Percentiles rank a stretch among this genome's conserved stretches.
Evolutionary conservation across 2,888 invertebrate species (phyloP).

Genomic region (Odontocolon sp.): DNA sequence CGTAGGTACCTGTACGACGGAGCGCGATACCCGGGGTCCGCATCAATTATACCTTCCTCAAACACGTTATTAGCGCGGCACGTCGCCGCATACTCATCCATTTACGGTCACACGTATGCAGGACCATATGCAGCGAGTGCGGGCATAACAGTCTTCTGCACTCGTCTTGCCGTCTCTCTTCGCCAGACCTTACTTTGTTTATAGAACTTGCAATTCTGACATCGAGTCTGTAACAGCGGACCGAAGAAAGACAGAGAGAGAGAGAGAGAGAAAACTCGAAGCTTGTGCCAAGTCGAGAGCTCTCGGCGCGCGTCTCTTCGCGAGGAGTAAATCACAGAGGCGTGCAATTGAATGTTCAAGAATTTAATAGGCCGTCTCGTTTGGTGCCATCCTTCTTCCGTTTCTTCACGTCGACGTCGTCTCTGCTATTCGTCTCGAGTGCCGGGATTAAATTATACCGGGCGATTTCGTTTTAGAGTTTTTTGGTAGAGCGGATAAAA

Average conservation of each 20-base stretch:
- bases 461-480: background rate
- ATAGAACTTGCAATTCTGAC: constrained; percentile 26
- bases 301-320: background rate
- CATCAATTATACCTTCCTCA: constrained; percentile 79
- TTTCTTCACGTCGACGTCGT: too few relatives aligned
- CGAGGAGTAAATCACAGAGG: constrained; percentile 17
- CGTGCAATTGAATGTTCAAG: constrained; percentile 23
- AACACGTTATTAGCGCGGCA: constrained; percentile 76
- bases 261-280: constrained; percentile 7
- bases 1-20: constrained; percentile 40
- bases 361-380: constrained; percentile 26
- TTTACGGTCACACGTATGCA: constrained; percentile 47
- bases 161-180: constrained; percentile 6
- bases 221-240: background rate
- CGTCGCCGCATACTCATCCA: constrained; percentile 61
- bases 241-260: background rate
- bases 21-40: constrained; percentile 70
- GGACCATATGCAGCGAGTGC: background rate
- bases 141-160: background rate
- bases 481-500: background rate
- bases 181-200: constrained; percentile 22
- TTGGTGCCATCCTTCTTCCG: background rate
- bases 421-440: background rate
- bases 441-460: background rate
- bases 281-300: constrained; percentile 21